A percentile compares a stretch with the other conserved stretches of the same genome.
Conservation (phyloP, 2,797 vertebrate species). For the Myotis pilosus region DNA sequence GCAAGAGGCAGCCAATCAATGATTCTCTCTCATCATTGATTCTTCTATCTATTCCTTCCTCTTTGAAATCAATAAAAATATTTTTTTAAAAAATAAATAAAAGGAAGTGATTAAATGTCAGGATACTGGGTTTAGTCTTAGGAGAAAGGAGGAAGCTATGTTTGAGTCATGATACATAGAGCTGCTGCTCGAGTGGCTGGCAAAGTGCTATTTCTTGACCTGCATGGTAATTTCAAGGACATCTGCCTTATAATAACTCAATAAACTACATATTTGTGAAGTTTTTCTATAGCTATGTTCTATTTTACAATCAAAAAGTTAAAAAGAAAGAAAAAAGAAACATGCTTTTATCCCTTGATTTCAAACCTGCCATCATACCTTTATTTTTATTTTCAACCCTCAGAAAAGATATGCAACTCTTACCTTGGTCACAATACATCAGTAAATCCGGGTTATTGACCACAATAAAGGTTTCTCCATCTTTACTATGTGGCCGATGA, state of each 20-base stretch:
- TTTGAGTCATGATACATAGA: not conserved
- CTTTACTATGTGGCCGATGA: slow-evolving; percentile 85
- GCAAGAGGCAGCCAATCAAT: too few relatives aligned
- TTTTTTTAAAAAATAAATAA: not conserved
- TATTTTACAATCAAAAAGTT: slow-evolving; percentile 28
- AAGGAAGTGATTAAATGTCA: not conserved
- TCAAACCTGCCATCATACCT: not conserved
- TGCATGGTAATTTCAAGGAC: not conserved
- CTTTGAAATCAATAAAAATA: not conserved
- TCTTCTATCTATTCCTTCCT: too few relatives aligned
- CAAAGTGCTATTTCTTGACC: not conserved
- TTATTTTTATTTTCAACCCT: slow-evolving; percentile 43
- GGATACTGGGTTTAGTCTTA: not conserved
- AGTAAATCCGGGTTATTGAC: slow-evolving; percentile 88
- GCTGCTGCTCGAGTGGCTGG: not conserved
- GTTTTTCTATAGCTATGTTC: slow-evolving; percentile 11
- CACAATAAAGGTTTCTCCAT: slow-evolving; percentile 62
- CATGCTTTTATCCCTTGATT: not conserved
- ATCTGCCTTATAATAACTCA: not conserved
- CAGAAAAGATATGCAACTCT: slow-evolving; percentile 66
- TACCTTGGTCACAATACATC: slow-evolving; percentile 86
- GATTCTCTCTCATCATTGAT: too few relatives aligned
- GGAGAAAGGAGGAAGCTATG: not conserved
- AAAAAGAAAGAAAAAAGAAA: not conserved
- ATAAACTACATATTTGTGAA: not conserved